Evolutionary conservation across 2,888 invertebrate species (phyloP).

Genomic region (Teinopalpus imperialis): DNA sequence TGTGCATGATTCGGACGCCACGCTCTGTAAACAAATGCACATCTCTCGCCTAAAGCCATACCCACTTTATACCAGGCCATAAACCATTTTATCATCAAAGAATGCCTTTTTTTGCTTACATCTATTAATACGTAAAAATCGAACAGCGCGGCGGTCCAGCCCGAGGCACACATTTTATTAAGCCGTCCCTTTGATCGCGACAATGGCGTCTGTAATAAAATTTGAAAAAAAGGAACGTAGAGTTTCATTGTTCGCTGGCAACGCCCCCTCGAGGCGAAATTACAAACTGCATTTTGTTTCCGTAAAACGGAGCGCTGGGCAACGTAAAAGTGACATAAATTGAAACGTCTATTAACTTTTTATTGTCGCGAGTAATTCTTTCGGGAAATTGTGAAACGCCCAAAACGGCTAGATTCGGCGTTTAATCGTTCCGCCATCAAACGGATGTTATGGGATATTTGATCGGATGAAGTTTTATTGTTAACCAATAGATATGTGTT

Average conservation of each 20-base stretch:
- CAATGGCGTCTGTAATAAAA: slow-evolving; percentile 46
- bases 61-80: slow-evolving; percentile 34
- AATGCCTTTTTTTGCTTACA: slow-evolving; percentile 27
- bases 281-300: slow-evolving; percentile 45
- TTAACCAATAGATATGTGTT: slow-evolving; percentile 21
- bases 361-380: slow-evolving; percentile 42
- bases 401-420: slow-evolving; percentile 19
- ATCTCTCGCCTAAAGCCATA: slow-evolving; percentile 27
- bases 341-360: slow-evolving; percentile 53
- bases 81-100: slow-evolving; percentile 28
- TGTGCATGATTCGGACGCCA: no score
- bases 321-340: slow-evolving; percentile 49
- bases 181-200: slow-evolving; percentile 45
- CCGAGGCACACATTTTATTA: slow-evolving; percentile 44
- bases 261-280: slow-evolving; percentile 39
- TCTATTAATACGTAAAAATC: slow-evolving; percentile 39
- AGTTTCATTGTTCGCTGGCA: slow-evolving; percentile 54
- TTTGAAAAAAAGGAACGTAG: slow-evolving; percentile 48
- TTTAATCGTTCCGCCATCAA: slow-evolving; percentile 21
- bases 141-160: slow-evolving; percentile 30
- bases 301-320: slow-evolving; percentile 37
- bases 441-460: slow-evolving; percentile 22
- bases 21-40: slow-evolving; percentile 15
- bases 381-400: slow-evolving; percentile 33
- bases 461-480: slow-evolving; percentile 24